phyloP scores from a whole-genome alignment of 2,888 invertebrate species.

The Drosophila colorata region DNA sequence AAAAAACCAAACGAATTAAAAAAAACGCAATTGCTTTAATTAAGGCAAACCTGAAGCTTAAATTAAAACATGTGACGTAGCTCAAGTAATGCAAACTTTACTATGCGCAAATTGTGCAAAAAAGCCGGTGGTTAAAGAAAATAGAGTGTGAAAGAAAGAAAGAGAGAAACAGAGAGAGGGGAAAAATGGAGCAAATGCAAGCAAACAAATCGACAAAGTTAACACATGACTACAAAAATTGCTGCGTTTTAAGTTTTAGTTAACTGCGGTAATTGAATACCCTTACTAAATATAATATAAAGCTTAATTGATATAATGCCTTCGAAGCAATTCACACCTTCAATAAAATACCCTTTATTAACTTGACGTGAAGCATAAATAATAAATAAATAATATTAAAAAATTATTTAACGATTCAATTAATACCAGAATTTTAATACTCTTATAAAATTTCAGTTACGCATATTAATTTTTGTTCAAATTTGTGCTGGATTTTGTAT shows the following conservation, averaged over 20 bases:
- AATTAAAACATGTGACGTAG: slow-evolving; percentile 23
- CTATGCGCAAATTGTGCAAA: slow-evolving; percentile 22
- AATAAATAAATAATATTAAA: too few relatives aligned
- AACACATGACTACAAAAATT: slow-evolving; percentile 22
- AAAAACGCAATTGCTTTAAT: slow-evolving; percentile 30
- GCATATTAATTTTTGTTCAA: too few relatives aligned
- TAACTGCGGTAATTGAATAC: slow-evolving; percentile 2
- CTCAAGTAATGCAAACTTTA: slow-evolving; percentile 23
- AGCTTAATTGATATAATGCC: not conserved
- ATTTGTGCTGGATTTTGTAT: too few relatives aligned
- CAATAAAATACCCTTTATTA: too few relatives aligned
- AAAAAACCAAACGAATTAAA: slow-evolving; percentile 31
- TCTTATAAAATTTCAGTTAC: too few relatives aligned
- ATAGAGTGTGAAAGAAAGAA: not conserved
- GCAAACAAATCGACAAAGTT: slow-evolving; percentile 24
- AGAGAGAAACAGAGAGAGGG: too few relatives aligned
- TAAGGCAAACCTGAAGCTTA: slow-evolving; percentile 16
- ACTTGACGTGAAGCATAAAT: too few relatives aligned
- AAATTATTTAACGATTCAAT: too few relatives aligned
- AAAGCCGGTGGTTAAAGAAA: slow-evolving; percentile 13
- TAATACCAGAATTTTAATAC: too few relatives aligned
- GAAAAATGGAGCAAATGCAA: slow-evolving; percentile 19
- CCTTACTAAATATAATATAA: not conserved
- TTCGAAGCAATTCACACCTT: too few relatives aligned
- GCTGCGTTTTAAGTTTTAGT: slow-evolving; percentile 2